Percentiles rank a stretch among this genome's conserved stretches.
These are phyloP conservation scores for Acyrthosiphon pisum DNA, from an alignment of 1,140 invertebrate genomes.

Conservation along the genomic window DNA sequence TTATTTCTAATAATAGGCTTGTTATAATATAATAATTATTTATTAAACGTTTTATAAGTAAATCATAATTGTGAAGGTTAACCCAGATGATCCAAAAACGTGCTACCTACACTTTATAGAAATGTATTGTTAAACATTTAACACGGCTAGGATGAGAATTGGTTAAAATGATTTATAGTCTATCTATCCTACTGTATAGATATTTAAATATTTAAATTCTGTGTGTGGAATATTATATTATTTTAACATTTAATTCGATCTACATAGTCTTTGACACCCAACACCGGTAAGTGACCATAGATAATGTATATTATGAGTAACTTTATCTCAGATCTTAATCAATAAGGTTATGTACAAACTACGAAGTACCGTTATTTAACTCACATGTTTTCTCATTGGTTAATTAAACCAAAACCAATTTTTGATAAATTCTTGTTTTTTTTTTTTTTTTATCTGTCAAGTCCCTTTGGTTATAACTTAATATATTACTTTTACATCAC, in stretches of 20 bases:
- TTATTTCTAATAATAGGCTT: not conserved
- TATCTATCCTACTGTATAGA: too few relatives aligned
- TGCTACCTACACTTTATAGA: not conserved
- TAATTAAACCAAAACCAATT: not conserved
- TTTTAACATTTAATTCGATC: not conserved
- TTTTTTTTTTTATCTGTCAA: not conserved
- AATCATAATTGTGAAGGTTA: not conserved
- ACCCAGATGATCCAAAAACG: not conserved
- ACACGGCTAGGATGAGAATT: not conserved
- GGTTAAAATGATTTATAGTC: not conserved
- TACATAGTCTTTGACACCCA: conserved; percentile 21
- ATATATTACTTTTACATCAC: not conserved
- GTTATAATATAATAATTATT: not conserved
- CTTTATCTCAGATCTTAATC: not conserved
- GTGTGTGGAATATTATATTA: too few relatives aligned
- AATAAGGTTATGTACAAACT: conserved; percentile 39
- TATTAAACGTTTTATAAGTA: not conserved
- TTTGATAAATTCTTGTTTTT: not conserved
- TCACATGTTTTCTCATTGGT: conserved; percentile 31
- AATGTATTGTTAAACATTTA: not conserved
- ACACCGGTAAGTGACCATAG: conserved; percentile 10
- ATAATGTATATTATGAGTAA: too few relatives aligned
- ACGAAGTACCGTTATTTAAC: conserved; percentile 24
- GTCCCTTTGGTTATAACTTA: not conserved
- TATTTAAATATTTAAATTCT: too few relatives aligned